Evolutionary conservation across 1,140 invertebrate genomes (phyloP).

Genomic region (Drosophila mojavensis): DNA sequence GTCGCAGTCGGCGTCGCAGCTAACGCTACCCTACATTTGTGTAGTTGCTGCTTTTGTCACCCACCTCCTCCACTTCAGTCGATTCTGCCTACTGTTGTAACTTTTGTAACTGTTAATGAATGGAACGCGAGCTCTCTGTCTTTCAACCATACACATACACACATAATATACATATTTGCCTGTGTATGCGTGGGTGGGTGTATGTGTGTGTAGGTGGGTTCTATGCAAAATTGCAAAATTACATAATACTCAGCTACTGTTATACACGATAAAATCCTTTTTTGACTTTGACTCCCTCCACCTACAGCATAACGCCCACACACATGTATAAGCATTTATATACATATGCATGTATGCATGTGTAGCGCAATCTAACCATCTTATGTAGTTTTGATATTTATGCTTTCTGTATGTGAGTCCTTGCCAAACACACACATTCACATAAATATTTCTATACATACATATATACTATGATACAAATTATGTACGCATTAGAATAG

Average conservation of each 20-base stretch:
- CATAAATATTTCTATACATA: background rate
- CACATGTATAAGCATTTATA: background rate
- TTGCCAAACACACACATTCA: background rate
- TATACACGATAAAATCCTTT: constrained; percentile 40
- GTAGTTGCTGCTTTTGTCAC: constrained; percentile 11
- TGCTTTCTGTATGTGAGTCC: constrained; percentile 26
- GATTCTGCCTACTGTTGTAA: constrained; percentile 23
- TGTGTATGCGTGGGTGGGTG: constrained; percentile 5
- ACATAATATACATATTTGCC: constrained; percentile 10
- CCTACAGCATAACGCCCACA: constrained; percentile 1
- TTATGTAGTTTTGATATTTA: constrained; percentile 18
- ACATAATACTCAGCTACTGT: constrained; percentile 34
- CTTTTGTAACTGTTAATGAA: constrained; percentile 55
- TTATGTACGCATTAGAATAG: background rate
- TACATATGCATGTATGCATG: background rate
- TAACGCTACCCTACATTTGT: constrained; percentile 51
- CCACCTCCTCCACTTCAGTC: constrained; percentile 3
- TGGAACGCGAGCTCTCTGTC: constrained; percentile 16
- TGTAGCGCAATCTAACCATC: constrained; percentile 4
- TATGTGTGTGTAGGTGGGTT: constrained; percentile 15
- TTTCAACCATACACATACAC: background rate
- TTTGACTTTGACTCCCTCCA: constrained; percentile 9
- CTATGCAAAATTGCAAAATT: constrained; percentile 42
- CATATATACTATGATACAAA: background rate
- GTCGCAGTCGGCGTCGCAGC: constrained; percentile 14